These are phyloP conservation scores for Oophaga pumilio DNA, from an alignment of 2,113 vertebrate species.

Conservation along the genomic window DNA sequence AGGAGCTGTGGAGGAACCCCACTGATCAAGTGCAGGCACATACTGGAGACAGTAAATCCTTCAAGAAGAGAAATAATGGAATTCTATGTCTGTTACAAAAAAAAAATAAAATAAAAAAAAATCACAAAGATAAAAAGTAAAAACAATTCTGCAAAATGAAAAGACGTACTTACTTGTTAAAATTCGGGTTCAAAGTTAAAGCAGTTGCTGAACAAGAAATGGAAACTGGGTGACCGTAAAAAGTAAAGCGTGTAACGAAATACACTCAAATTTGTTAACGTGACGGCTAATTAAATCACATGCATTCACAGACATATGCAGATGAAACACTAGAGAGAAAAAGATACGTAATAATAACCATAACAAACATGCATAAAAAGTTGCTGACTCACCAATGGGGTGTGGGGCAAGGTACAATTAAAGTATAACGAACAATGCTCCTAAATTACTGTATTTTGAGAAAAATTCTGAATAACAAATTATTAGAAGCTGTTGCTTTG, in stretches of 20 bases:
- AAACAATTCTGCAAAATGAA: slow-evolving; percentile 47
- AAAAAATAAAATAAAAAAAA: not conserved
- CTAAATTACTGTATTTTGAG: not conserved
- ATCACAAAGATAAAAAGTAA: not conserved
- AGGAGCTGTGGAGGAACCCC: too few species aligned
- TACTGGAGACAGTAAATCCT: not conserved
- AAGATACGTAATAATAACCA: slow-evolving; percentile 5
- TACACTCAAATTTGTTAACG: slow-evolving; percentile 23
- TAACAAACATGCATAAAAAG: slow-evolving; percentile 42
- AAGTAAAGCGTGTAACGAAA: slow-evolving; percentile 60
- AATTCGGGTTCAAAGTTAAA: slow-evolving; percentile 75
- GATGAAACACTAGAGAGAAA: slow-evolving; percentile 10
- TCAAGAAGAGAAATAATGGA: not conserved
- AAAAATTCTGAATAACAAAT: not conserved
- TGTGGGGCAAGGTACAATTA: not conserved
- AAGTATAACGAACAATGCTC: not conserved
- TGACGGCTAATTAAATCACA: slow-evolving; percentile 23
- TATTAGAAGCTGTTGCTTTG: too few species aligned
- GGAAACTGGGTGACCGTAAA: slow-evolving; percentile 70
- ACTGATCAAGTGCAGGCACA: not conserved
- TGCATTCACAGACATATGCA: slow-evolving; percentile 48
- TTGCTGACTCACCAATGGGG: not conserved
- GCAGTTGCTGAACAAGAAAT: slow-evolving; percentile 71
- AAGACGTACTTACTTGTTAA: slow-evolving; percentile 77
- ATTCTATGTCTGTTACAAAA: not conserved